Base-by-base conservation (phyloP, 2,797 vertebrate species). In the Coregonus ussuriensis region DNA sequence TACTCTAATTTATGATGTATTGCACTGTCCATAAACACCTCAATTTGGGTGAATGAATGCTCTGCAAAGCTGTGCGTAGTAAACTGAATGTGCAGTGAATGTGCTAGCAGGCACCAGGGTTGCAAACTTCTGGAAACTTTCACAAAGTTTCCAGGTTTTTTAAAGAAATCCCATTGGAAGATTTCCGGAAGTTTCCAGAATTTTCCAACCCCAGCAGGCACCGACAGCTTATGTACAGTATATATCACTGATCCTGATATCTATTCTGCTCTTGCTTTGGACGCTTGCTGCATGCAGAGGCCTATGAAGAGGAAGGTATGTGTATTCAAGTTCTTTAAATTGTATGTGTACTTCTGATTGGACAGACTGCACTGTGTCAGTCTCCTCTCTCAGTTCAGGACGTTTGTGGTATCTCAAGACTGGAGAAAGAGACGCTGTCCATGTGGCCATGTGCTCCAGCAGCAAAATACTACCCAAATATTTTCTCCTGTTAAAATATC, bases 291-390 rank as follows among this genome's bases (percentile, higher is more conserved):
- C 94, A 94, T 94, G 94, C 94, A 95, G 94, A 95, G 79, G 93
- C 87, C 93, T 94, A 94, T 92, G 94, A 94, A 91, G 94, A 95
- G 88, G 94, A 95, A 94, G 94, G 94, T 95, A 95, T 85, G 94
- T 95, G 79, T 76, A 87, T 76, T 71, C 81, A 79, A 74, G 84
- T 89, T 90, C 78, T 86, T 86, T 51, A 59, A 59, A 2, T n/a
- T 59, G 18, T 78, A 37, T 79, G 29, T 83, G 47, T 71, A 65
- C 71, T 76, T 81, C 18, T 74, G 66, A 74, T 77, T 81, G 79
- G 72, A 76, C 54, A n/a, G 51, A 47, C 14, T 25, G n/a, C n/a
- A 33, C 72, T 79, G 35, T 71, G 37, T 73, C 37, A 78, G 70
- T 72, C 71, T 75, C 53, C 68, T 54, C 1, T 2, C 6, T 16